Evolutionary conservation across 2,888 invertebrate genomes (phyloP).

Genomic region (Mythimna pallens): DNA sequence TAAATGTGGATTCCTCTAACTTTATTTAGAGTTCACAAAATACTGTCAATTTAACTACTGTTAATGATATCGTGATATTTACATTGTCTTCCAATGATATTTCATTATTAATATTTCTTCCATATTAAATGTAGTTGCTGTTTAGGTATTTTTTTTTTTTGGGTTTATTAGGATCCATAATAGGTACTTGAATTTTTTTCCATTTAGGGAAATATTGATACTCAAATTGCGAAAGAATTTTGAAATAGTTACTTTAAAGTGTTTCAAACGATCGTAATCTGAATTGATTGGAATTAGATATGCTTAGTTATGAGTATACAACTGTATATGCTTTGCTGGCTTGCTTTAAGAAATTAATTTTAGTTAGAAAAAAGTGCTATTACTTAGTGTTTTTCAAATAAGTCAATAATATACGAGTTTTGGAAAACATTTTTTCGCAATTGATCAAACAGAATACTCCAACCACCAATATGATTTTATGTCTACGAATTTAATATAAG

Average conservation of each 20-base stretch:
- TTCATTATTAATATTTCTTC: slow-evolving; percentile 31
- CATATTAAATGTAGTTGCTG: slow-evolving; percentile 11
- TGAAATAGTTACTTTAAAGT: not conserved
- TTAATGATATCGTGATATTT: slow-evolving; percentile 49
- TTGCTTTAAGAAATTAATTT: not conserved
- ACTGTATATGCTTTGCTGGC: not conserved
- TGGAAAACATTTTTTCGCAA: not conserved
- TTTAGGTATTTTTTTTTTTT: slow-evolving; percentile 2
- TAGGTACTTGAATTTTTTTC: not conserved
- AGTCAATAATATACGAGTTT: not conserved
- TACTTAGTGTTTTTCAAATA: slow-evolving; percentile 1
- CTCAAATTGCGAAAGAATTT: slow-evolving; percentile 22
- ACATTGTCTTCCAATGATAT: slow-evolving; percentile 57
- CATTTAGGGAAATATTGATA: slow-evolving; percentile 13
- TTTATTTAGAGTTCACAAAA: slow-evolving; percentile 14
- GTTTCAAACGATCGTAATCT: not conserved
- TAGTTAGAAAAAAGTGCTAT: not conserved
- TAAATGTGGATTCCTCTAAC: slow-evolving; percentile 18
- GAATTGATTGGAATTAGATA: not conserved
- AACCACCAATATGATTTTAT: slow-evolving; percentile 15
- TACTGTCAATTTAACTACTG: slow-evolving; percentile 52
- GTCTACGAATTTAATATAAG: slow-evolving; percentile 44
- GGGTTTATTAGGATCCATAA: slow-evolving; percentile 8
- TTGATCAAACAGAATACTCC: slow-evolving; percentile 19
- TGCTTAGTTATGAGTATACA: not conserved